phyloP scores from a whole-genome alignment of 2,113 vertebrate species.

The Aramus guarauna region DNA sequence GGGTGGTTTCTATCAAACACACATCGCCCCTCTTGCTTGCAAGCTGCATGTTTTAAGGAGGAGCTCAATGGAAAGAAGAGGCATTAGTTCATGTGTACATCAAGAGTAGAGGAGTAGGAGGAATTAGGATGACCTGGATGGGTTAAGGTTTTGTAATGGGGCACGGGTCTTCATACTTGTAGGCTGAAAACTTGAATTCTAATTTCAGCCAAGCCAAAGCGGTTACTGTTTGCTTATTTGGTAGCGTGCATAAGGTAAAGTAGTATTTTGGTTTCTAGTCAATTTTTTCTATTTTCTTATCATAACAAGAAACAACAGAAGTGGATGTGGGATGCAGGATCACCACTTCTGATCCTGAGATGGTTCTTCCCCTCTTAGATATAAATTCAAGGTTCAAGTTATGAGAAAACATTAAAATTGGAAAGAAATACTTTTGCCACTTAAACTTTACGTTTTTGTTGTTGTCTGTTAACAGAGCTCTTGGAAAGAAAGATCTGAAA shows the following conservation, averaged over 20 bases:
- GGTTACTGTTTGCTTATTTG: neutral
- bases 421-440: neutral
- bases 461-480: neutral
- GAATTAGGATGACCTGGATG: neutral
- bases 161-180: neutral
- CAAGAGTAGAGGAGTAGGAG: neutral
- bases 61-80: neutral
- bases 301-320: neutral
- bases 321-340: neutral
- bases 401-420: neutral
- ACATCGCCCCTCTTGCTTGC: neutral
- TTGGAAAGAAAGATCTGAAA: neutral
- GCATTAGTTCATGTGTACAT: neutral
- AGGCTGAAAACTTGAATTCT: neutral
- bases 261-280: neutral
- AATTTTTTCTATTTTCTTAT: neutral
- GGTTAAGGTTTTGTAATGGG: neutral
- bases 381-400: neutral
- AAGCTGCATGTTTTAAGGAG: neutral
- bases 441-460: neutral
- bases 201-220: neutral
- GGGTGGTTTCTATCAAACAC: slow-evolving; percentile 27
- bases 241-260: neutral
- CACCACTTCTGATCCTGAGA: neutral
- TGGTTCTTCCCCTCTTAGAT: neutral